Conservation (phyloP, 2,888 invertebrate species). For the Osmoderma eremita region DNA sequence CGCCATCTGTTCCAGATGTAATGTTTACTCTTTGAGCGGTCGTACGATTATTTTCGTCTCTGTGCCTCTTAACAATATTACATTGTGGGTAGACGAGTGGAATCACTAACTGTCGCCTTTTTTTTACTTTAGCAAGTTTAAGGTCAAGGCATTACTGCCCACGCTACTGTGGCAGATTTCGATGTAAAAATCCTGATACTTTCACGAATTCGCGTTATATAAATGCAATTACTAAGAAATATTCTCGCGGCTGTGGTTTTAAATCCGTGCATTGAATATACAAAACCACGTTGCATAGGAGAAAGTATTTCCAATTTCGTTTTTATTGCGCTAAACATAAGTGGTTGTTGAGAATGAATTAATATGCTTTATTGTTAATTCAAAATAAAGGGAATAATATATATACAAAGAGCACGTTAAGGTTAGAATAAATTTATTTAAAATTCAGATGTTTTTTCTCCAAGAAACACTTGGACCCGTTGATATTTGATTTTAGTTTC, state of each 20-base stretch:
- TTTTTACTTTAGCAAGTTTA: constrained; percentile 23
- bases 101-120: neutral
- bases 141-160: neutral
- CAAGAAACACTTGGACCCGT: too few species aligned
- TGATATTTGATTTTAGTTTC: too few species aligned
- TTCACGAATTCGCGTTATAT: constrained; percentile 18
- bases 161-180: neutral
- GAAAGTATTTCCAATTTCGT: constrained; percentile 5
- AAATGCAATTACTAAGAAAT: constrained; percentile 10
- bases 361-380: too few species aligned
- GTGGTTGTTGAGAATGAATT: too few species aligned
- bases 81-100: neutral
- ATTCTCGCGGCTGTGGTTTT: neutral
- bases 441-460: too few species aligned
- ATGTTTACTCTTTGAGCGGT: constrained; percentile 1
- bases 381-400: too few species aligned
- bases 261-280: neutral
- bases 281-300: neutral
- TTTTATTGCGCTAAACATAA: neutral
- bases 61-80: neutral
- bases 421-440: too few species aligned
- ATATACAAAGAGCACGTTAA: too few species aligned
- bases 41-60: constrained; percentile 6
- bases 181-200: neutral
- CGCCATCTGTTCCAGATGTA: constrained; percentile 1